phyloP scores from a whole-genome alignment of 1,140 invertebrate species.

The Leucophenga varia region DNA sequence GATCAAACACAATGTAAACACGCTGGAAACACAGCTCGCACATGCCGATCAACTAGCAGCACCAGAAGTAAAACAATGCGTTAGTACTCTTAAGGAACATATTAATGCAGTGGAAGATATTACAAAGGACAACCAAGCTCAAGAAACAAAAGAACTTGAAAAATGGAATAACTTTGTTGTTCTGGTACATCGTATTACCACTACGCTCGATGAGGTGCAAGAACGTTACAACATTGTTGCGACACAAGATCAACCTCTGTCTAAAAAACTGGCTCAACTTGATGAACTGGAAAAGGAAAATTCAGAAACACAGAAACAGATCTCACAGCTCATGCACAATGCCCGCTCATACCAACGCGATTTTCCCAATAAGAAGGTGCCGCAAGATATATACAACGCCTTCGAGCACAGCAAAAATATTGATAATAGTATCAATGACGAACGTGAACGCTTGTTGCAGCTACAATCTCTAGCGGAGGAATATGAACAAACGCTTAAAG shows the following conservation, averaged over 20 bases:
- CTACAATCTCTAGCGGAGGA: constrained; percentile 74
- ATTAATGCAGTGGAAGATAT: constrained; percentile 64
- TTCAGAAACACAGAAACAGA: constrained; percentile 32
- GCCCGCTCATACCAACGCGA: constrained; percentile 63
- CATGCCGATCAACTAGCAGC: constrained; percentile 58
- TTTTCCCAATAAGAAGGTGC: constrained; percentile 67
- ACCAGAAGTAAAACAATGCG: constrained; percentile 58
- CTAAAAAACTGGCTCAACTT: constrained; percentile 41
- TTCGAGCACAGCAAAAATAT: constrained; percentile 69
- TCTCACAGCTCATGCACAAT: constrained; percentile 57
- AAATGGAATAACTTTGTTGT: constrained; percentile 69
- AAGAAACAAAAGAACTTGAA: constrained; percentile 63
- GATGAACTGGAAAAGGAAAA: constrained; percentile 47
- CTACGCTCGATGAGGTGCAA: constrained; percentile 32
- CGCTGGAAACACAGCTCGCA: constrained; percentile 57
- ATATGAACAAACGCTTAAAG: constrained; percentile 81
- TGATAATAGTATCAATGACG: constrained; percentile 66
- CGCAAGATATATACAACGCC: constrained; percentile 64
- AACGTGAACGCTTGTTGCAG: constrained; percentile 74
- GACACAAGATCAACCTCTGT: constrained; percentile 41
- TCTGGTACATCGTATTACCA: constrained; percentile 23
- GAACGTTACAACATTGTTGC: constrained; percentile 32
- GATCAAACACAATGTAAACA: constrained; percentile 57
- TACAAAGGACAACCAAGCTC: constrained; percentile 63
- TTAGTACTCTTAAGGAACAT: constrained; percentile 60